Base-by-base conservation (phyloP, 2,797 vertebrate species). In the Sebastes trivittatus region DNA sequence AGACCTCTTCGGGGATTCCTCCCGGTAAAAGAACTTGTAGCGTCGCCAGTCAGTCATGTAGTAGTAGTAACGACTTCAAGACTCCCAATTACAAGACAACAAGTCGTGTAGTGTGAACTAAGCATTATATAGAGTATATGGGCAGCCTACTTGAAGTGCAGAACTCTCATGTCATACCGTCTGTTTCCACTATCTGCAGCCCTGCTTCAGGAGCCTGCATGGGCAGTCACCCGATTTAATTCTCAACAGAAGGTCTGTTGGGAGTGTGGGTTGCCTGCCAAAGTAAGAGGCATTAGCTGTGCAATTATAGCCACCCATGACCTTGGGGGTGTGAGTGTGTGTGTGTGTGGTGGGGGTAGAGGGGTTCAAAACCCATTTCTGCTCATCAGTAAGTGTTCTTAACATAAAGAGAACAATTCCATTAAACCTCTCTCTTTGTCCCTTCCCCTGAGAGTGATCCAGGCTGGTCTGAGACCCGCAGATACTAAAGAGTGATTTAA, bases 211-310 rank as follows among this genome's bases (percentile, higher is more conserved):
- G 67, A 72, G 58, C 23, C 42, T 49, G 7, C 46, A 49, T 49
- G 30, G 52, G 18, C 56, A 78, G 23, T 63, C 54, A 25, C 60
- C 11, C 42, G 25, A 46, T 32, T 54, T 34, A 83, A 29, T 71
- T 72, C 61, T 42, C 30, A 60, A 77, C 22, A 58, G 27, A 60
- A 65, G 59, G 70, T 65, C 60, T 75, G 14, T 5, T 67, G 59
- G 54, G 59, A 81, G 66, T 80, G 55, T 84, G 71, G 65, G 79
- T 70, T 62, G 70, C 34, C 74, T 72, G 78, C 74, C 72, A 85
- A 79, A 46, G 38, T 42, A 58, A 77, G 16, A 80, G 63, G 72
- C 54, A 90, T 89, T 87, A 88, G 63, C 81, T 82, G 71, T 54
- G 32, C 52, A 59, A 72, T 83, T 81, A 86, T 61, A 52, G 77